Evolutionary conservation across 2,888 invertebrate species (phyloP), one percentile per base, ranked within the genome.

Genomic region (Polyommatus icarus): DNA sequence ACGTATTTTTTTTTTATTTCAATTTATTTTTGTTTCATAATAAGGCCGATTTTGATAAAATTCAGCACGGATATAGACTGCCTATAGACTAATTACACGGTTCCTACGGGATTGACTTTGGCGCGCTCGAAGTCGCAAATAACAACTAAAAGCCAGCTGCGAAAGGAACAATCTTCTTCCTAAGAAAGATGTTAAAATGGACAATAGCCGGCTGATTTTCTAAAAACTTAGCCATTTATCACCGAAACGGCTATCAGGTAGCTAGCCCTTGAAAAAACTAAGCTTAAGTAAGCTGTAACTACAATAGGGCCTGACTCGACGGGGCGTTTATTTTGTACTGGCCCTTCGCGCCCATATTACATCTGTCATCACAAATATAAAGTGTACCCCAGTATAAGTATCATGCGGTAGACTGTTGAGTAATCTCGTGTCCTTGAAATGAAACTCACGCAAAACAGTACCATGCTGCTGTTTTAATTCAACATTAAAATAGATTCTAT

Each of bases 341-440:
- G 78, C 77, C 80, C 78, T 80, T 79, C 81, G 81, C 82, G 81
- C 81, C 81, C 81, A 79, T 79, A 79, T 80, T 81, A 77, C 82
- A 81, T 82, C 85, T 83, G 85, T 85, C 88, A 88, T 86, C 87
- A 81, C 81, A 80, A 78, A 76, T 71, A 78, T 78, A 79, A 79
- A 72, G 81, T 79, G 80, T 82, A 54, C 54, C 54, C 4, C 18
- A 54, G 54, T 54, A 54, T 54, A 54, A 54, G 54, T 1, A 18
- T 18, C 15, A 54, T 54, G 18, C 54, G 5, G 54, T 54, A 54
- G 18, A 1, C 54, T 54, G 10, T 46, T 8, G 10, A 15, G 15
- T 50, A 15, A 18, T 3, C 1, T 0, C 5, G 1, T 54, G 54
- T 54, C 54, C 18, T 54, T 18, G 54, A 50, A 36, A 36, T 24